A percentile compares a stretch with the other conserved stretches of the same genome.
Evolutionary conservation across 2,888 invertebrate species (phyloP).

Genomic region (Corbicula japonica): DNA sequence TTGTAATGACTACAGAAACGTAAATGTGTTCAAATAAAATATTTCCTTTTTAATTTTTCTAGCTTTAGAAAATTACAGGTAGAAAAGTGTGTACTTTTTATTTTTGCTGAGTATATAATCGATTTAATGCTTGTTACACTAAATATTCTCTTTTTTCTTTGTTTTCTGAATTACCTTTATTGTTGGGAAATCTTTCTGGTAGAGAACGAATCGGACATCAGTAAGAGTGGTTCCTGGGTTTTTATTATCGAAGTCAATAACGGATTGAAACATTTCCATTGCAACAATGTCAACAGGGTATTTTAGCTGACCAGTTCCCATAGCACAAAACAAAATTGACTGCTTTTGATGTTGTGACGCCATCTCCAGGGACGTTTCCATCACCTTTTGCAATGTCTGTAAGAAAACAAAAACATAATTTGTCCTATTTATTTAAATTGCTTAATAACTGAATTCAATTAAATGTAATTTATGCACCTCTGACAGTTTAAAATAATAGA

Average conservation of each 20-base stretch:
- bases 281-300: constrained; percentile 54
- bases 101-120: too few species aligned
- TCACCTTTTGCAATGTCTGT: constrained; percentile 47
- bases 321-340: constrained; percentile 53
- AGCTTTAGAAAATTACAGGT: too few species aligned
- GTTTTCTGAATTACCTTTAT: too few species aligned
- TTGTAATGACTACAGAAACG: too few species aligned
- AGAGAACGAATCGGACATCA: constrained; percentile 54
- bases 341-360: constrained; percentile 36
- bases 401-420: constrained; percentile 14
- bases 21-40: too few species aligned
- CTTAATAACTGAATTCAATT: too few species aligned
- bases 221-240: constrained; percentile 35
- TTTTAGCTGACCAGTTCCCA: constrained; percentile 58
- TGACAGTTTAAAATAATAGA: neutral
- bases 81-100: too few species aligned
- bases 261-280: constrained; percentile 47
- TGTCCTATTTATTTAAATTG: too few species aligned
- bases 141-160: too few species aligned
- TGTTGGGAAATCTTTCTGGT: constrained; percentile 42
- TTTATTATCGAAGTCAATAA: constrained; percentile 45
- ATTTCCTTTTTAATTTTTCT: too few species aligned
- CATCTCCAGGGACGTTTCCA: constrained; percentile 31
- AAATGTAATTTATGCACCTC: too few species aligned
- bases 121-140: too few species aligned